A percentile compares a stretch with the other conserved stretches of the same genome.
Evolutionary conservation across 2,797 vertebrate genomes (phyloP).

Genomic region (Malacoctenus gilli): DNA sequence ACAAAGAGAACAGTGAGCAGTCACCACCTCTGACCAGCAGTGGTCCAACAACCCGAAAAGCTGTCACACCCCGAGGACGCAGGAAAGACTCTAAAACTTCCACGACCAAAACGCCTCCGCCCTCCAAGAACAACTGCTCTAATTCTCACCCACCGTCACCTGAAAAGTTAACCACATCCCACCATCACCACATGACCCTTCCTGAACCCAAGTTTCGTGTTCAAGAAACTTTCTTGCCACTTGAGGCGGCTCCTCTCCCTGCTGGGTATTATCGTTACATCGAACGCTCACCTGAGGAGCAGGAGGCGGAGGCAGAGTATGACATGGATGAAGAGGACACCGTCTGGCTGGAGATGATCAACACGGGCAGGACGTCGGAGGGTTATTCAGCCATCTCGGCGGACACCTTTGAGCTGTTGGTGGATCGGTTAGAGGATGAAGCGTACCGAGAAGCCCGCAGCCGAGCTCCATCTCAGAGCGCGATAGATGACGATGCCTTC

Average conservation of each 20-base stretch:
- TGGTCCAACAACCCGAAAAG: conserved; percentile 78
- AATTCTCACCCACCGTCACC: conserved; percentile 67
- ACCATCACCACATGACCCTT: conserved; percentile 62
- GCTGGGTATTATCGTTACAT: conserved; percentile 91
- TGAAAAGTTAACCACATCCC: conserved; percentile 79
- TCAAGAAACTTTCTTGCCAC: conserved; percentile 80
- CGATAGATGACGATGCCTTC: conserved; percentile 94
- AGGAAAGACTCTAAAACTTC: conserved; percentile 88
- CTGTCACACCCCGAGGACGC: conserved; percentile 84
- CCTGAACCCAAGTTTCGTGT: conserved; percentile 91
- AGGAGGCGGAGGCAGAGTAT: conserved; percentile 90
- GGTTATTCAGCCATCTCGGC: conserved; percentile 82
- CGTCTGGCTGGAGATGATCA: conserved; percentile 95
- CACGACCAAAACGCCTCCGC: conserved; percentile 76
- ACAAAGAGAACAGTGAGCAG: conserved; percentile 97
- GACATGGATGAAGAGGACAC: conserved; percentile 98
- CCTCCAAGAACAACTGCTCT: conserved; percentile 73
- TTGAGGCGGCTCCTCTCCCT: conserved; percentile 85
- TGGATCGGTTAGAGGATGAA: conserved; percentile 93
- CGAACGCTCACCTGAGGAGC: conserved; percentile 88
- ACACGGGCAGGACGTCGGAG: conserved; percentile 83
- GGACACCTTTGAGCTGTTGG: conserved; percentile 91
- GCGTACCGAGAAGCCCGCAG: conserved; percentile 90
- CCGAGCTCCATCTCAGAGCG: conserved; percentile 86
- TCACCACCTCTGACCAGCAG: conserved; percentile 81